Evolutionary conservation across 2,797 vertebrate species (phyloP), one percentile per base, ranked within the genome.

Genomic region (Lepilemur ruficaudatus): DNA sequence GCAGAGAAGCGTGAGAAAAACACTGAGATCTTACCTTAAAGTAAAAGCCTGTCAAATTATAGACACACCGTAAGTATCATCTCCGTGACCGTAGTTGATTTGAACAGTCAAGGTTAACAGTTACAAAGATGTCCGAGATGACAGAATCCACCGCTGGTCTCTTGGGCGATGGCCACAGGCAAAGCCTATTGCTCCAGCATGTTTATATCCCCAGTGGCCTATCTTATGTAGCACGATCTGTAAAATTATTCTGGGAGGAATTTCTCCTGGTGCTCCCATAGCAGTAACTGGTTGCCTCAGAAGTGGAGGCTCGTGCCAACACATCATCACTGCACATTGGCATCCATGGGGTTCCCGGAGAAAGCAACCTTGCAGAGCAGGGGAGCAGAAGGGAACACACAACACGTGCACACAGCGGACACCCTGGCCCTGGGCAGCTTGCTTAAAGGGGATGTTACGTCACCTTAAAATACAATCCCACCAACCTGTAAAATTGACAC

Each of bases 311-410:
- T 72, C 11, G 2, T n/a, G 46, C 32, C 14, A 70, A 4, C 28
- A 32, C 2, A 18, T 12, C 59, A 20, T 18, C 13, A 8, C 17
- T 28, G 1, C 32, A 12, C 11, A 6, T 0, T 38, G 35, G 57
- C 23, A 10, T 28, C 14, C 4, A 2, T 0, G 43, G 1, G 2
- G 25, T 9, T 72, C n/a, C 67, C 1, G 0, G 4, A 2, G 0
- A 3, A n/a, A 22, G 0, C 28, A 1, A 10, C 32, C 17, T n/a
- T n/a, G 2, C 2, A 7, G 41, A 65, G 63, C 14, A 48, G 8
- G 30, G 10, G 14, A n/a, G 23, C 2, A 3, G 48, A 63, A 5
- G 2, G 0, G 6, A 9, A 9, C 50, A 52, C 17, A 52, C 50
- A 18, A 52, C 17, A 52, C 2, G 1, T 52, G 69, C 0, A 0